Conservation (phyloP, 2,888 invertebrate species). For the Pteria penguin region DNA sequence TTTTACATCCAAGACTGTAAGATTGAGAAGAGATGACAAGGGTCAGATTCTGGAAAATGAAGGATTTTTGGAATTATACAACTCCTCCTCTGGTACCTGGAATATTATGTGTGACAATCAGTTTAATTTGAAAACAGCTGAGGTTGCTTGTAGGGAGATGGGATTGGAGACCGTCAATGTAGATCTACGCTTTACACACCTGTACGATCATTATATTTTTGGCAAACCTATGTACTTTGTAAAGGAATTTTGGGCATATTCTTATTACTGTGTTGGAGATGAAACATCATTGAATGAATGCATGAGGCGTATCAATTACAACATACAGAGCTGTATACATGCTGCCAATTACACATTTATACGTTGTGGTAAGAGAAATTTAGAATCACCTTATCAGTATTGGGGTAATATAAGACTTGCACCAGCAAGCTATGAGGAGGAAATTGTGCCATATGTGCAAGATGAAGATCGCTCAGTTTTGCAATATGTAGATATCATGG, state of each 20-base stretch:
- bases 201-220: conserved; percentile 77
- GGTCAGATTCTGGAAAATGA: conserved; percentile 86
- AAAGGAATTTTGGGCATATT: conserved; percentile 78
- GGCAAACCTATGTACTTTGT: conserved; percentile 77
- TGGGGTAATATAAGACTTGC: conserved; percentile 99
- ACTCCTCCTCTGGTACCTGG: conserved; percentile 96
- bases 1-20: conserved; percentile 18
- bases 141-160: conserved; percentile 96
- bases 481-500: conserved; percentile 87
- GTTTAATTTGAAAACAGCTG: conserved; percentile 97
- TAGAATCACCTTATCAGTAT: conserved; percentile 68
- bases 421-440: conserved; percentile 92
- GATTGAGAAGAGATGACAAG: conserved; percentile 80
- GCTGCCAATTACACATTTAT: conserved; percentile 93
- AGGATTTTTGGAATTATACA: conserved; percentile 97
- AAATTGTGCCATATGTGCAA: conserved; percentile 81
- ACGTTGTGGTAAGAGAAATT: conserved; percentile 86
- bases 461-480: conserved; percentile 86
- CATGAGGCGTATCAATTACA: conserved; percentile 91
- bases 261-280: conserved; percentile 78
- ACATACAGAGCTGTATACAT: conserved; percentile 86
- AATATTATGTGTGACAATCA: conserved; percentile 96
- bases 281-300: conserved; percentile 81
- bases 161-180: conserved; percentile 94
- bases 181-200: conserved; percentile 86